These are phyloP conservation scores for Drosophila pseudoananassae DNA, from an alignment of 1,140 invertebrate species.

Conservation along the genomic window DNA sequence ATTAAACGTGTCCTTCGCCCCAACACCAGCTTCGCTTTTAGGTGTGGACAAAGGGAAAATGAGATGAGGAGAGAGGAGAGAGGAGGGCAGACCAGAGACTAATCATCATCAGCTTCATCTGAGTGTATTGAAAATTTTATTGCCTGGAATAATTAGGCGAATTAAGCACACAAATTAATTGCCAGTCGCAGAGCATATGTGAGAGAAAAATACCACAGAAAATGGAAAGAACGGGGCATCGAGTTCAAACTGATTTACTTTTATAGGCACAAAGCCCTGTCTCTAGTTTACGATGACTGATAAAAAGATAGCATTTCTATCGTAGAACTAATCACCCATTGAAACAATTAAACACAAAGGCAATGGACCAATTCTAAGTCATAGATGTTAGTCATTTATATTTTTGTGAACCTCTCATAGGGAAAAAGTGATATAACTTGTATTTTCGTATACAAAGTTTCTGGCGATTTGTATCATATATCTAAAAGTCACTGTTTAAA, in stretches of 20 bases:
- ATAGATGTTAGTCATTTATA: background rate
- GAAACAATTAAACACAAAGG: background rate
- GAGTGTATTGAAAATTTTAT: conserved; percentile 80
- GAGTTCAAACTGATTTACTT: conserved; percentile 70
- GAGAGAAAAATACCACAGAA: conserved; percentile 40
- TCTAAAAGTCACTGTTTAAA: background rate
- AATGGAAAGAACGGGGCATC: conserved; percentile 2
- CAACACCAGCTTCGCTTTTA: conserved; percentile 32
- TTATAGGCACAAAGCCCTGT: conserved; percentile 66
- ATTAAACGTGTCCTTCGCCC: conserved; percentile 72
- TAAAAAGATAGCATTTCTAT: conserved; percentile 4
- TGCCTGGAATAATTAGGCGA: conserved; percentile 79
- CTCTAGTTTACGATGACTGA: conserved; percentile 52
- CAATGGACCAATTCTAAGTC: background rate
- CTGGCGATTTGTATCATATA: too few relatives aligned
- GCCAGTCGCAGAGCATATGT: conserved; percentile 64
- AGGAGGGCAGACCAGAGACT: background rate
- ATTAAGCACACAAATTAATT: conserved; percentile 80
- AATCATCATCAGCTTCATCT: conserved; percentile 31
- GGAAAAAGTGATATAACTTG: background rate
- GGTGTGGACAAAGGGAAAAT: conserved; percentile 50
- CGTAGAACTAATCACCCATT: conserved; percentile 26
- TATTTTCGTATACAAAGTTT: too few relatives aligned
- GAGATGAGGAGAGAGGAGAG: background rate
- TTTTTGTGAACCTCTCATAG: too few relatives aligned